Base-by-base conservation (phyloP, 1,140 invertebrate species). In the Drosophila carrolli region DNA sequence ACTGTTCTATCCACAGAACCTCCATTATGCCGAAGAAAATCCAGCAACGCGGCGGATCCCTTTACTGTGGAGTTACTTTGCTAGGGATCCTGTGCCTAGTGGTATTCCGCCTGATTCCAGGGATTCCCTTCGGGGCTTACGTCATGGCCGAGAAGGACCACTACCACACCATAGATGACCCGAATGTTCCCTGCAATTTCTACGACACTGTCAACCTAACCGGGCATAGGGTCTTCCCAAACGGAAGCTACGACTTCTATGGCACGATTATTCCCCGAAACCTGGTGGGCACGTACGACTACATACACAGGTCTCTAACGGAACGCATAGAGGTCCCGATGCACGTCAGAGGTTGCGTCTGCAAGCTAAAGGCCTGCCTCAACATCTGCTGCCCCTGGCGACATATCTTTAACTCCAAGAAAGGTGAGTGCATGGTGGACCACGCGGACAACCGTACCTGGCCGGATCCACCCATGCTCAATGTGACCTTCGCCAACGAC, bases 351-450 rank as follows among this genome's bases (percentile, higher is more conserved):
- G 91, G 80, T 1, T 92, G 91, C 37, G 73, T 91, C 40, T 92
- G 91, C 56, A 85, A 91, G 29, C n/a, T 92, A 41, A 92, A 91
- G 65, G 43, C 89, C 2, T 92, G 91, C 48, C 54, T 92, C 5
- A 92, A 91, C 29, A 78, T 92, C 5, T 92, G 91, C 41, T 92
- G 91, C 57, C 91, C 91, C 0, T 91, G 84, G 84, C 85, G 82
- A 0, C 56, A 76, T 5, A 38, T 67, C 4, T 92, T 67, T n/a
- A 68, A 72, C 19, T 14, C 38, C 19, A 43, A 19, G 6, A 37
- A 16, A 23, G 67, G 59, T 0, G 50, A 57, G 4, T 91, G 90
- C 32, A 13, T 37, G 8, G 61, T 73, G 1, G 73, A 91, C 40
- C 70, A 58, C 4, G 40, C 9, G 19, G 38, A 56, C 7, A 27